These are phyloP conservation scores for Limonius californicus DNA, from an alignment of 1,140 invertebrate species.

Conservation along the genomic window DNA sequence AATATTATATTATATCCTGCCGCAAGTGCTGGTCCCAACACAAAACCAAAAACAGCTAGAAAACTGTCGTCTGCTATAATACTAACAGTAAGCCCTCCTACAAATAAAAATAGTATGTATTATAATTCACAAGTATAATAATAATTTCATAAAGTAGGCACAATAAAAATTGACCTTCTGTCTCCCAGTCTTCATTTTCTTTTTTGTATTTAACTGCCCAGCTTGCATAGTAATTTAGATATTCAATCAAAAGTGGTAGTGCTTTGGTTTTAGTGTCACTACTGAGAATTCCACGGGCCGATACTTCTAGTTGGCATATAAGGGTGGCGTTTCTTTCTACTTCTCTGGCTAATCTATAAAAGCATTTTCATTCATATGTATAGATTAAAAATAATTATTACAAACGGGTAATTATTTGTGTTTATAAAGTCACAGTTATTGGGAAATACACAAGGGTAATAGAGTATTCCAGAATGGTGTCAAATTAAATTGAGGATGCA, in stretches of 20 bases:
- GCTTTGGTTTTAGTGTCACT: slow-evolving; percentile 34
- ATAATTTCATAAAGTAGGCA: too few species aligned
- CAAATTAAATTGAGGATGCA: too few species aligned
- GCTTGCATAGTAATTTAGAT: slow-evolving; percentile 39
- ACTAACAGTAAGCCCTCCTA: slow-evolving; percentile 21
- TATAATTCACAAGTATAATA: too few species aligned
- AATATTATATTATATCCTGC: slow-evolving; percentile 35
- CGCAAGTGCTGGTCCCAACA: slow-evolving; percentile 38
- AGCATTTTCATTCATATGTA: too few species aligned
- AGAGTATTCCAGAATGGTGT: too few species aligned
- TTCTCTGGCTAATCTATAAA: slow-evolving; percentile 32
- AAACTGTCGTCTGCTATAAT: slow-evolving; percentile 30
- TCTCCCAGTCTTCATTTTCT: slow-evolving; percentile 40
- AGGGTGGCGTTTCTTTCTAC: slow-evolving; percentile 34
- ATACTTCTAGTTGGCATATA: slow-evolving; percentile 38
- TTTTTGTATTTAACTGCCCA: slow-evolving; percentile 43
- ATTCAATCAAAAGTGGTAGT: slow-evolving; percentile 31
- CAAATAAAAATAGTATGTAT: too few species aligned
- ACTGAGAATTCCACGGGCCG: slow-evolving; percentile 31
- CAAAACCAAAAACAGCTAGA: slow-evolving; percentile 31
- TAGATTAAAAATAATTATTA: too few species aligned
- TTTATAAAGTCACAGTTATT: too few species aligned
- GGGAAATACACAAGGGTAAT: too few species aligned
- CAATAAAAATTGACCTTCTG: slow-evolving; percentile 21
- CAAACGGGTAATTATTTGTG: too few species aligned